Base-by-base conservation (phyloP, 1,140 invertebrate species). In the Drosophila arawakana region DNA sequence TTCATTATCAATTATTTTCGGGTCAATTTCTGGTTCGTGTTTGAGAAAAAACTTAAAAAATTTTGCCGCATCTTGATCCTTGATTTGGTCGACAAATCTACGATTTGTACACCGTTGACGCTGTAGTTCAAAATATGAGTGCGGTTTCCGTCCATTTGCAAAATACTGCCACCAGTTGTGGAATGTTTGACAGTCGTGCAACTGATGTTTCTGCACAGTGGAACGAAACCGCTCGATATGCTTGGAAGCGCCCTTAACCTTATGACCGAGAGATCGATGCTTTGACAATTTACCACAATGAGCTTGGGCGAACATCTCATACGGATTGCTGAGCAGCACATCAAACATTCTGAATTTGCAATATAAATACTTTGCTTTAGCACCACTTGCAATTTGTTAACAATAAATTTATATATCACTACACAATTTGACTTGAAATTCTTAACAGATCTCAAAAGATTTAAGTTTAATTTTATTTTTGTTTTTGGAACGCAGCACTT, bases 351-450 rank as follows among this genome's bases (percentile, higher is more conserved):
- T 43, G n/a, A 41, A 39, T 55, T 67, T 73, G 35, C 34, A 13
- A 30, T 44, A 30, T 3, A 18, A 52, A 25, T 15, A 61, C 6
- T 35, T 25, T 3, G 3, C 35, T 59, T 37, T 37, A 10, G 18
- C 37, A 37, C 30, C 3, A 59, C 47, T 73, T 44, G 47, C 46
- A 73, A 68, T 73, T 73, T 73, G 13, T 59, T 13, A 68, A 73
- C 70, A 39, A 37, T 39, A n/a, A 73, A 68, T 73, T 73, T 73
- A 30, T 44, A 44, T 25, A 3, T 8, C 13, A 13, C 5, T 37
- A 8, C 60, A 59, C 41, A 35, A 37, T 43, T 60, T 75, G 73
- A 75, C 25, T 30, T 52, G 30, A 44, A 46, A 3, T 7, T 71
- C 73, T 8, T 2, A 52, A 25, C 61, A 34, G 34, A 1, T 18